phyloP scores from a whole-genome alignment of 2,888 invertebrate species.

The Geotrupes spiniger region DNA sequence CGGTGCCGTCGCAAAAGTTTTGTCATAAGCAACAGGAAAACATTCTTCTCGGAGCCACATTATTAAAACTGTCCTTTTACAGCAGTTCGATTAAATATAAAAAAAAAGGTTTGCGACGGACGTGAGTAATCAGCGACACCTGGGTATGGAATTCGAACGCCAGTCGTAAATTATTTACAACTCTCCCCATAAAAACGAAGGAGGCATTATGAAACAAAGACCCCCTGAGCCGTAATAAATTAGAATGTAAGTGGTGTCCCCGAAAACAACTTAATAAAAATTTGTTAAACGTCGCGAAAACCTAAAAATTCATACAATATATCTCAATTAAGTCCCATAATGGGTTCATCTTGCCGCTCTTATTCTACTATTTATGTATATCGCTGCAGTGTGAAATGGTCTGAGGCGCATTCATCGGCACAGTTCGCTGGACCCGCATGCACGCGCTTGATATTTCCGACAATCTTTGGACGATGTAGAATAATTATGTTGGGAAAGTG shows the following conservation, averaged over 20 bases:
- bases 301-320: conserved; percentile 30
- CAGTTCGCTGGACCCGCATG: conserved; percentile 27
- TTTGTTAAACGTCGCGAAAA: conserved; percentile 15
- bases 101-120: background rate
- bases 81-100: too few species aligned
- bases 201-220: background rate
- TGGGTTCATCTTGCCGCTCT: conserved; percentile 29
- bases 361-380: conserved; percentile 40
- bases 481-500: background rate
- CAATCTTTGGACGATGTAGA: background rate
- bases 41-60: too few species aligned
- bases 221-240: conserved; percentile 5
- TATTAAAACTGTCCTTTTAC: too few species aligned
- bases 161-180: conserved; percentile 1
- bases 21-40: too few species aligned
- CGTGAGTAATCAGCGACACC: conserved; percentile 4
- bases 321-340: conserved; percentile 35
- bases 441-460: conserved; percentile 9
- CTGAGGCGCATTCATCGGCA: conserved; percentile 35
- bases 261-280: conserved; percentile 17
- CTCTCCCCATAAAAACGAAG: background rate
- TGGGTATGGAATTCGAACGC: conserved; percentile 1
- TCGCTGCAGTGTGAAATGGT: conserved; percentile 36
- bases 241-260: background rate
- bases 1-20: too few species aligned